Conservation (phyloP, 2,113 vertebrate species). For the Oryctolagus cuniculus region DNA sequence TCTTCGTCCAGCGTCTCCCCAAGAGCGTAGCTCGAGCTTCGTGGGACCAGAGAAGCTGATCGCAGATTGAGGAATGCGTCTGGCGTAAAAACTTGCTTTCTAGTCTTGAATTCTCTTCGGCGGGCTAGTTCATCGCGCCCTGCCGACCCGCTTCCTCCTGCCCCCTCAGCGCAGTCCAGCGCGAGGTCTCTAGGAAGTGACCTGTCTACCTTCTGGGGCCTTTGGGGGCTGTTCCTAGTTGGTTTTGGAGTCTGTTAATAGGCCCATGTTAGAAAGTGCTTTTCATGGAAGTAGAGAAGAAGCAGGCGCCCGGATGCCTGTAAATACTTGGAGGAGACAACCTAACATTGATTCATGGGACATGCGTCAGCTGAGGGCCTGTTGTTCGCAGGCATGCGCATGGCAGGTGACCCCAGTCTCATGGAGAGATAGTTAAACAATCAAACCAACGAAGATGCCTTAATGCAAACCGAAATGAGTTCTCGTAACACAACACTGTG, state of each 20-base stretch:
- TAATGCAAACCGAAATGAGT: background rate
- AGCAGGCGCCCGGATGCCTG: background rate
- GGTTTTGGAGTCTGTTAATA: background rate
- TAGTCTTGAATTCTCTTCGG: background rate
- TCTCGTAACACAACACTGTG: background rate
- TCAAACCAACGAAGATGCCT: background rate
- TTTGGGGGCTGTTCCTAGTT: background rate
- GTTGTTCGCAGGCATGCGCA: background rate
- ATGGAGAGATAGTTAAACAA: background rate
- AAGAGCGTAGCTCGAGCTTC: background rate
- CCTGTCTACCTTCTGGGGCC: background rate
- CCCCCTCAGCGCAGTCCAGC: too few species aligned
- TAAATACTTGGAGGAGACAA: background rate
- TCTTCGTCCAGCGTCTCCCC: background rate
- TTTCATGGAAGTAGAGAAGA: background rate
- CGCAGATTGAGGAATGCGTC: background rate
- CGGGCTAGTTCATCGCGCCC: background rate
- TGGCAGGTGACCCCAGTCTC: background rate
- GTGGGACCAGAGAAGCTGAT: background rate
- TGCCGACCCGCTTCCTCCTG: background rate
- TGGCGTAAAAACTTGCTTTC: background rate
- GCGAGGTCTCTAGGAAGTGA: slow-evolving; percentile 4
- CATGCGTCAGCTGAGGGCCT: background rate
- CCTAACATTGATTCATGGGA: background rate
- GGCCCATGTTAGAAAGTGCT: background rate